Conservation (phyloP, 2,797 vertebrate species). For the Telmatherina bonti region DNA sequence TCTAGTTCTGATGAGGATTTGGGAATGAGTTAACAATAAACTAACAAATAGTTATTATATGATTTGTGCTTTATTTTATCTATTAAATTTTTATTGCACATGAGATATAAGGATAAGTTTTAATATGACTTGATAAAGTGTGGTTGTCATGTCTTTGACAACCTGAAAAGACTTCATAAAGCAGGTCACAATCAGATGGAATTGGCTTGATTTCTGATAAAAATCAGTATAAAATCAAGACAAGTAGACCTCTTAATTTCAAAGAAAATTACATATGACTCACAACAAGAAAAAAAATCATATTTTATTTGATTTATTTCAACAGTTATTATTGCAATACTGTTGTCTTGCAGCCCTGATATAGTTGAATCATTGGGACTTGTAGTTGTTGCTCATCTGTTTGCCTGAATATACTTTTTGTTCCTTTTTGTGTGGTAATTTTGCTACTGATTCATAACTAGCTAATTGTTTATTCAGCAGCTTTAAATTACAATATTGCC, state of each 20-base stretch:
- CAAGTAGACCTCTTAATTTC: not conserved
- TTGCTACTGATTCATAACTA: slow-evolving; percentile 9
- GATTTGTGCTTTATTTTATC: not conserved
- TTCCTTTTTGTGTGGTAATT: not conserved
- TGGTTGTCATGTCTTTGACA: not conserved
- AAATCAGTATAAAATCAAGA: not conserved
- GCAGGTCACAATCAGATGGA: not conserved
- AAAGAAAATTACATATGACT: not conserved
- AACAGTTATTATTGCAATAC: not conserved
- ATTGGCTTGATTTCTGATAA: not conserved
- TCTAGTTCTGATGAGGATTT: too few relatives aligned
- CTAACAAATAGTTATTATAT: too few relatives aligned
- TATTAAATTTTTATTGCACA: not conserved
- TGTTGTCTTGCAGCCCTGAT: not conserved
- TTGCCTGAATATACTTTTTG: not conserved
- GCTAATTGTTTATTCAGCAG: not conserved
- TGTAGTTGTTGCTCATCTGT: slow-evolving; percentile 1
- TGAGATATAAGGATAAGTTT: too few relatives aligned
- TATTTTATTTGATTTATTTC: slow-evolving; percentile 16
- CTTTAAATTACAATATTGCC: not conserved
- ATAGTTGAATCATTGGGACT: too few relatives aligned
- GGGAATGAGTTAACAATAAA: too few relatives aligned
- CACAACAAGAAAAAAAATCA: too few relatives aligned
- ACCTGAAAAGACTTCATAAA: not conserved
- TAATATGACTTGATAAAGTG: not conserved